phyloP scores from a whole-genome alignment of 2,113 vertebrate genomes.

The Oreochromis spilurus region DNA sequence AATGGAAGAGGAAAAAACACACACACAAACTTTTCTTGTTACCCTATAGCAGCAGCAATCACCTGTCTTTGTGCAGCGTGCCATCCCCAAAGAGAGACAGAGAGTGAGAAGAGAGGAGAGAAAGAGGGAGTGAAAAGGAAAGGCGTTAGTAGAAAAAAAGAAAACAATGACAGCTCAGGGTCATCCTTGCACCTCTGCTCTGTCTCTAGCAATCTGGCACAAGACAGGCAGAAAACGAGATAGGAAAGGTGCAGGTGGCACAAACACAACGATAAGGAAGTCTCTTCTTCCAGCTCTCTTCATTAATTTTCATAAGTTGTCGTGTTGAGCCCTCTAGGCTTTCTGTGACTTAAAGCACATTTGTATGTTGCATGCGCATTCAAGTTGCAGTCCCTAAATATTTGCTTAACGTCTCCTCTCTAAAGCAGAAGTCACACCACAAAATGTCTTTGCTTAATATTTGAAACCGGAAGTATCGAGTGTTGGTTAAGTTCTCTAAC shows the following conservation, averaged over 20 bases:
- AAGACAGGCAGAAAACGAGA: conserved; percentile 40
- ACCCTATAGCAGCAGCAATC: background rate
- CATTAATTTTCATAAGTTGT: conserved; percentile 29
- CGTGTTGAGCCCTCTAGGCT: background rate
- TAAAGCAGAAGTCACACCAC: background rate
- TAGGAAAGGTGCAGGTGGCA: conserved; percentile 19
- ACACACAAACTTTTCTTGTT: background rate
- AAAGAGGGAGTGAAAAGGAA: background rate
- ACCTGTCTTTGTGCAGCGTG: conserved; percentile 28
- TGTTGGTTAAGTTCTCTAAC: background rate
- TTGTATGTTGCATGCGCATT: background rate
- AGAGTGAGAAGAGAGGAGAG: background rate
- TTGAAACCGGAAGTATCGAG: background rate
- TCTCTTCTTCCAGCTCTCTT: background rate
- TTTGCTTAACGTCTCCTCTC: background rate
- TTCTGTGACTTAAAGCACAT: background rate
- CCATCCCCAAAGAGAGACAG: conserved; percentile 15
- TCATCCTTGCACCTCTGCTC: conserved; percentile 47
- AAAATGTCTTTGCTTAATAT: background rate
- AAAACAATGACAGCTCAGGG: conserved; percentile 65
- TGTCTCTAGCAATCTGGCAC: conserved; percentile 33
- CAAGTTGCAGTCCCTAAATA: background rate
- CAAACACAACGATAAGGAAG: conserved; percentile 29
- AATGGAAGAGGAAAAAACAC: background rate
- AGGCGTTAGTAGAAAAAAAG: conserved; percentile 8